These are phyloP conservation scores for Eupristina koningsbergeri DNA, from an alignment of 1,140 invertebrate genomes.

Conservation along the genomic window DNA sequence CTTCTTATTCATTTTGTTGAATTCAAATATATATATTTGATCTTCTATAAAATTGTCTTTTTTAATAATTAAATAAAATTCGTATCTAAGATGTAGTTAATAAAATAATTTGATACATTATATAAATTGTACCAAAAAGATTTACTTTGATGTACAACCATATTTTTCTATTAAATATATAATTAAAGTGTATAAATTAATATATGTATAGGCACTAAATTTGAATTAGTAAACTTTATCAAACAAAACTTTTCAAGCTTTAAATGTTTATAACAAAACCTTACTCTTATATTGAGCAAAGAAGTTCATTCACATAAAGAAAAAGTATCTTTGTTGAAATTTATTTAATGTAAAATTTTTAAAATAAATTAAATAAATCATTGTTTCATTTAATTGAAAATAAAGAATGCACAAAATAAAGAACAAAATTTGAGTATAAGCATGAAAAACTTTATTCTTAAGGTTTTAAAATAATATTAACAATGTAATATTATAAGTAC, in stretches of 20 bases:
- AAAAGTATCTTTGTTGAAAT: neutral
- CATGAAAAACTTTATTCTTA: neutral
- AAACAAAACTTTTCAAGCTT: neutral
- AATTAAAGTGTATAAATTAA: conserved; percentile 18
- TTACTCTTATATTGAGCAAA: neutral
- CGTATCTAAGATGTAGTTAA: conserved; percentile 8
- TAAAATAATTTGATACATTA: conserved; percentile 28
- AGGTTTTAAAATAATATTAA: neutral
- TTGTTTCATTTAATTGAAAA: too few species aligned
- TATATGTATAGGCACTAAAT: neutral
- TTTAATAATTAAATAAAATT: conserved; percentile 30
- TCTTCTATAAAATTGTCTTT: conserved; percentile 18
- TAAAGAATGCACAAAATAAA: neutral
- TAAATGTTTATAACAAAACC: neutral
- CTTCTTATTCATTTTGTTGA: neutral
- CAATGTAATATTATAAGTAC: too few species aligned
- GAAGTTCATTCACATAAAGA: neutral
- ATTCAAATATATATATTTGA: conserved; percentile 26
- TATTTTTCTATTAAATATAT: conserved; percentile 12
- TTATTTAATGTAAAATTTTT: too few species aligned
- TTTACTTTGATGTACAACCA: conserved; percentile 35
- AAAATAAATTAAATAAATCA: too few species aligned
- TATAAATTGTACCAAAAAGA: conserved; percentile 40
- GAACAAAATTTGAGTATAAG: neutral
- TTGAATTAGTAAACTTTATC: neutral